Percentiles rank a stretch among this genome's conserved stretches.
phyloP scores from a whole-genome alignment of 2,888 invertebrate genomes.

The Oasisia sp. region DNA sequence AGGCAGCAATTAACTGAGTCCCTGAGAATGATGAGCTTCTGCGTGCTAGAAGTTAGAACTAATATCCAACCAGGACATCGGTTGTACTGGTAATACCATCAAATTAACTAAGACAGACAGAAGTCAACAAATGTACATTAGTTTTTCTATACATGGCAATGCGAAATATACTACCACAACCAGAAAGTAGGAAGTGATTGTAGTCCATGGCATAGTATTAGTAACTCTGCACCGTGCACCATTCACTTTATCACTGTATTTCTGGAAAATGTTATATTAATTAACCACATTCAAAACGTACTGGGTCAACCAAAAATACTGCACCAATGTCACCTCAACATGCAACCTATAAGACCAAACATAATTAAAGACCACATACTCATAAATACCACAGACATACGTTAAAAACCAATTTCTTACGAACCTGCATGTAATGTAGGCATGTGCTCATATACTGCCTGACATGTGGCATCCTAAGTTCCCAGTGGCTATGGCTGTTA shows the following conservation, averaged over 20 bases:
- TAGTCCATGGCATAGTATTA: too few relatives aligned
- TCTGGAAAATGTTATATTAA: neutral
- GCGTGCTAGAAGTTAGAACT: too few relatives aligned
- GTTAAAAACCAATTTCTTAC: neutral
- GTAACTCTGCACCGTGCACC: neutral
- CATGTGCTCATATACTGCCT: neutral
- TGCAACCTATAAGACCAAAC: neutral
- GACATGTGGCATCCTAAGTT: neutral
- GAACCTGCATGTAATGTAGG: neutral
- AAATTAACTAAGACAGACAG: too few relatives aligned
- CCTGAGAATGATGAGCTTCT: too few relatives aligned
- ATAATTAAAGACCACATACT: neutral
- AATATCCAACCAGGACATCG: too few relatives aligned
- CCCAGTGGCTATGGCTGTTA: neutral
- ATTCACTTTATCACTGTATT: neutral
- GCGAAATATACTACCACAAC: too few relatives aligned
- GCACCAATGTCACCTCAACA: neutral
- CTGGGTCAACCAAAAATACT: neutral
- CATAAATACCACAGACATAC: neutral
- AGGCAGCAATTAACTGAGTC: too few relatives aligned
- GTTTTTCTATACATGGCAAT: too few relatives aligned
- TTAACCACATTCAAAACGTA: neutral
- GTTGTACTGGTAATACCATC: too few relatives aligned
- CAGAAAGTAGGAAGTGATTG: too few relatives aligned
- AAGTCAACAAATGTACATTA: too few relatives aligned